Percentiles rank a stretch among this genome's conserved stretches.
Conservation (phyloP, 2,797 vertebrate genomes). For the Manis javanica region DNA sequence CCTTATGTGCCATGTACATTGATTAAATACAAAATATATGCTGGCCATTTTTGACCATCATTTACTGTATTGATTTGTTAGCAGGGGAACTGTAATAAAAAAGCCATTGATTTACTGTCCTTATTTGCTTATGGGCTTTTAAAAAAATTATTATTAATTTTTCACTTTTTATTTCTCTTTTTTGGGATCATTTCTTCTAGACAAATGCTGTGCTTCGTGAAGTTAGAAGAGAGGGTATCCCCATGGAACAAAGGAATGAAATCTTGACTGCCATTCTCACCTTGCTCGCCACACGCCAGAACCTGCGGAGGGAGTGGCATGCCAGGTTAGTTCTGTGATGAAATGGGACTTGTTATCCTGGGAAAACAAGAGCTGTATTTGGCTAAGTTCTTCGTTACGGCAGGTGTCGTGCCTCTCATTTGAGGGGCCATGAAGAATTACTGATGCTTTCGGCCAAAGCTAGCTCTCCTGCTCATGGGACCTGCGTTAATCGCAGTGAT, state of each 20-base stretch:
- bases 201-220: conserved; percentile 93
- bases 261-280: conserved; percentile 90
- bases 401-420: not conserved
- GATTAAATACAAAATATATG: conserved; percentile 89
- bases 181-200: conserved; percentile 86
- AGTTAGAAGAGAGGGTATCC: conserved; percentile 89
- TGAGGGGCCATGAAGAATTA: not conserved
- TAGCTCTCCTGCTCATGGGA: not conserved
- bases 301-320: conserved; percentile 94
- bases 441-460: not conserved
- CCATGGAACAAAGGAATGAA: conserved; percentile 89
- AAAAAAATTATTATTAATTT: conserved; percentile 86
- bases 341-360: not conserved
- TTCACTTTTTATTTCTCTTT: conserved; percentile 79
- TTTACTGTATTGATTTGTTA: conserved; percentile 90
- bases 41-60: conserved; percentile 88
- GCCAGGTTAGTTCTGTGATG: conserved; percentile 89
- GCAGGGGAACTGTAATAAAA: conserved; percentile 89
- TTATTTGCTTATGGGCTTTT: conserved; percentile 90
- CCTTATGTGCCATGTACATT: conserved; percentile 86
- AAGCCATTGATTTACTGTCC: conserved; percentile 90
- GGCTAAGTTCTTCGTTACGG: not conserved
- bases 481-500: not conserved
- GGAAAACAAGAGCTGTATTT: not conserved
- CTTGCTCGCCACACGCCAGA: conserved; percentile 91